Percentiles rank a stretch among this genome's conserved stretches.
Evolutionary conservation across 2,797 vertebrate species (phyloP).

Genomic region (Distichodus sexfasciatus): DNA sequence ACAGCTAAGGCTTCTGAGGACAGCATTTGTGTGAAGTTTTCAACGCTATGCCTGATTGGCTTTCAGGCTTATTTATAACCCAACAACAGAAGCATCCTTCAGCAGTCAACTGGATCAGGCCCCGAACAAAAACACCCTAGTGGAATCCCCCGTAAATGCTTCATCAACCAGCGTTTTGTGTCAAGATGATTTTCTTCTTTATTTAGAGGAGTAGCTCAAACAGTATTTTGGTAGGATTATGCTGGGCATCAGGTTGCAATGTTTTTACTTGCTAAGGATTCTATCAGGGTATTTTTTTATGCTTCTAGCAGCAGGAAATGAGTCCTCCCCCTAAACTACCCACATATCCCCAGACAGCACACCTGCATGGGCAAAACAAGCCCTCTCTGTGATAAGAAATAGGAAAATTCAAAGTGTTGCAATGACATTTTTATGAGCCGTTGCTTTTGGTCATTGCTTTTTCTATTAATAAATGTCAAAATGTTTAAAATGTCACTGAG

Average conservation of each 20-base stretch:
- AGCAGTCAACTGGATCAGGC: constrained; percentile 20
- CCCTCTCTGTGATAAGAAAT: no score
- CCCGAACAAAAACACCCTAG: constrained; percentile 6
- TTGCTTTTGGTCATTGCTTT: no score
- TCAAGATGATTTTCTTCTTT: no score
- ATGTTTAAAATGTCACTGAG: no score
- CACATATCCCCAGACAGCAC: constrained; percentile 7
- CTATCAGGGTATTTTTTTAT: neutral
- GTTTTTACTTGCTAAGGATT: no score
- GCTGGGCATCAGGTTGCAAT: no score
- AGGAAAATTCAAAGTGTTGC: neutral
- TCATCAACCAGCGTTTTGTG: neutral
- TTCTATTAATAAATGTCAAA: no score
- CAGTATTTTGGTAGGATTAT: no score
- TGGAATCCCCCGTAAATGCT: constrained; percentile 24
- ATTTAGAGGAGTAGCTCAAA: no score
- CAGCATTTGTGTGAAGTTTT: constrained; percentile 13
- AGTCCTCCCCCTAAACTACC: no score
- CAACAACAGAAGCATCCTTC: neutral
- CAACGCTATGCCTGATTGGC: neutral
- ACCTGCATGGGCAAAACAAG: neutral
- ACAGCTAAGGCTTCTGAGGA: constrained; percentile 6
- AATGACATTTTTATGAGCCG: neutral
- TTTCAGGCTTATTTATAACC: constrained; percentile 25
- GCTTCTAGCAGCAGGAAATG: no score